Evolutionary conservation across 2,113 vertebrate genomes (phyloP), one percentile per base, ranked within the genome.

Genomic region (Paralichthys olivaceus): DNA sequence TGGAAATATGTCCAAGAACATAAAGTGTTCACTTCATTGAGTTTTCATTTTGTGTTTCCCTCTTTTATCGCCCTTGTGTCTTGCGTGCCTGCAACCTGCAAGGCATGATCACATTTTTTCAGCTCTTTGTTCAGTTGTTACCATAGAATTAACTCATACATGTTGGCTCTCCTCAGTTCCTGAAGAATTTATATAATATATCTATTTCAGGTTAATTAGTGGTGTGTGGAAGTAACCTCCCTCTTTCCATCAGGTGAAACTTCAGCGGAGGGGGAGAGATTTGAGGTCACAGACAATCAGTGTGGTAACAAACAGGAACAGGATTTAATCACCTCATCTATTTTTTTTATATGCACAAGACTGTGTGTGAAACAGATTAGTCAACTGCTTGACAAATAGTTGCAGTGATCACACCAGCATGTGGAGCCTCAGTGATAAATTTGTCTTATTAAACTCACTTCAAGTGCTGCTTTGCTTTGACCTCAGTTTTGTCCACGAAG

Each of bases 351-450:
- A 77, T 77, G 56, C 61, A 56, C 61, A 32, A 47, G 64, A 65
- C 47, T 54, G 4, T 61, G 69, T 65, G 34, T 70, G 70, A 63
- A 83, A 77, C 22, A 28, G 43, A 62, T 76, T 59, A 59, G 32
- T 72, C 2, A 61, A 76, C 68, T 75, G 28, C 79, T 63, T 81
- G 77, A 86, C 37, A 82, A 85, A 89, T 77, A 43, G 64, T n/a
- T 47, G 45, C 54, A 43, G 71, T 59, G 19, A 29, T 43, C 57
- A 7, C 40, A 60, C 43, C 65, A 22, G n/a, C 60, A 22, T 22
- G 4, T 0, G 8, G 23, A 28, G 54, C 65, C 17, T 55, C 57
- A 67, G 29, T 67, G 29, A 83, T 54, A 54, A 45, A 87, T 78
- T 49, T 72, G 32, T 72, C 73, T 74, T 66, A 62, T 40, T 40